Conservation (phyloP, 2,797 vertebrate species). For the Odontamblyopus lacepedii region DNA sequence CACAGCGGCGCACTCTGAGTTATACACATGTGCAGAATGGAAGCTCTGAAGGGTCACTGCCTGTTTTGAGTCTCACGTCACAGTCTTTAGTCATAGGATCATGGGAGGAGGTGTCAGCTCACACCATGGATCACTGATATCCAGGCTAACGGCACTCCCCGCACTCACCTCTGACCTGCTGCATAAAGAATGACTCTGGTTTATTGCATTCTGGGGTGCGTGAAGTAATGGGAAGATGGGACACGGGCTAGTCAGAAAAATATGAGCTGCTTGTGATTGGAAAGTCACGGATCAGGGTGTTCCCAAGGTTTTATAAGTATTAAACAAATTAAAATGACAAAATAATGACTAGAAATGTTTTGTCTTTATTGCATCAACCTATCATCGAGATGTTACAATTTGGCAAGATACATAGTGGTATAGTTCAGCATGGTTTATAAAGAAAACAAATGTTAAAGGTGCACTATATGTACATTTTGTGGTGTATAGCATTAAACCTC, state of each 20-base stretch:
- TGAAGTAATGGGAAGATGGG: neutral
- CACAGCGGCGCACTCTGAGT: conserved; percentile 5
- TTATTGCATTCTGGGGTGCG: conserved; percentile 17
- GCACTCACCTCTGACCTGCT: conserved; percentile 8
- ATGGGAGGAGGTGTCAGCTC: conserved; percentile 39
- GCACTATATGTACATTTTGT: no score
- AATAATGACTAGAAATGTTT: neutral
- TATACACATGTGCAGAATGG: conserved; percentile 47
- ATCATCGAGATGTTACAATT: neutral
- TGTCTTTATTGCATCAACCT: neutral
- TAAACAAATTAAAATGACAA: neutral
- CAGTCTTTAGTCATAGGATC: conserved; percentile 48
- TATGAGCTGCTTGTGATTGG: conserved; percentile 2
- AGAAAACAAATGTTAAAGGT: neutral
- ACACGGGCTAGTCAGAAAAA: neutral
- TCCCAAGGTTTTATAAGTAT: neutral
- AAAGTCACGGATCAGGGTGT: neutral
- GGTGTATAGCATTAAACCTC: no score
- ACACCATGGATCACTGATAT: conserved; percentile 48
- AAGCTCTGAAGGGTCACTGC: conserved; percentile 34
- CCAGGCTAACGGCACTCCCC: conserved; percentile 30
- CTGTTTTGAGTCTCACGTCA: conserved; percentile 33
- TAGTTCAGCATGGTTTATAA: neutral
- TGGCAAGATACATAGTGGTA: neutral
- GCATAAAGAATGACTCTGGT: conserved; percentile 28